Base-by-base conservation (phyloP, 2,797 vertebrate genomes). In the Meda fulgida region DNA sequence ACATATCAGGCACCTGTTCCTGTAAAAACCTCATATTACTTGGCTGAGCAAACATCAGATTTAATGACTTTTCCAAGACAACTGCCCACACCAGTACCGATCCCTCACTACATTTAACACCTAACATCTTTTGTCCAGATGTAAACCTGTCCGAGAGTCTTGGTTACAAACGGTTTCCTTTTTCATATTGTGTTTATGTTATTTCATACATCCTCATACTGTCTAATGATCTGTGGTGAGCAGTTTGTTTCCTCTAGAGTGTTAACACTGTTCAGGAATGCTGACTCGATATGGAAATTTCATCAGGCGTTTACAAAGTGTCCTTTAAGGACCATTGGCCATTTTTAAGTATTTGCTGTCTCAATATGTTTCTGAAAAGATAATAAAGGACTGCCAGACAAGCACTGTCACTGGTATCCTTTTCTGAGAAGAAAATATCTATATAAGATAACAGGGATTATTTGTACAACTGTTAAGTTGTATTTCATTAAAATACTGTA, bases 281-380 rank as follows among this genome's bases (percentile, higher is more conserved):
- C 67, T 78, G 73, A 70, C 80, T 71, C 21, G 3, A 83, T 72
- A 83, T 83, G 70, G 73, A 75, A 77, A 83, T 66, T 83, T 80
- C 77, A 66, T 69, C 63, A 80, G 70, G 72, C 34, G n/a, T 85
- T 81, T 34, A 60, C 79, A 76, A 81, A 78, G 77, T 78, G 78
- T 69, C 77, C 51, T 75, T 76, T 73, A 80, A 77, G 83, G 31
- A 78, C 40, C 81, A 82, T 78, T 67, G 67, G 43, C 67, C 31
- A 60, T 80, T 84, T 86, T 81, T 63, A 78, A 87, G 85, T 60
- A 60, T 87, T 85, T 86, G 81, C 69, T 79, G 67, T 65, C 48
- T 72, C 31, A 87, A 73, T 83, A 83, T 78, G 70, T 80, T 78
- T 81, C 36, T 81, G 51, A 78, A 81, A 84, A 63, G 55, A 84